Evolutionary conservation across 2,113 vertebrate genomes (phyloP), one percentile per base, ranked within the genome.

Genomic region (Callocephalon fimbriatum): DNA sequence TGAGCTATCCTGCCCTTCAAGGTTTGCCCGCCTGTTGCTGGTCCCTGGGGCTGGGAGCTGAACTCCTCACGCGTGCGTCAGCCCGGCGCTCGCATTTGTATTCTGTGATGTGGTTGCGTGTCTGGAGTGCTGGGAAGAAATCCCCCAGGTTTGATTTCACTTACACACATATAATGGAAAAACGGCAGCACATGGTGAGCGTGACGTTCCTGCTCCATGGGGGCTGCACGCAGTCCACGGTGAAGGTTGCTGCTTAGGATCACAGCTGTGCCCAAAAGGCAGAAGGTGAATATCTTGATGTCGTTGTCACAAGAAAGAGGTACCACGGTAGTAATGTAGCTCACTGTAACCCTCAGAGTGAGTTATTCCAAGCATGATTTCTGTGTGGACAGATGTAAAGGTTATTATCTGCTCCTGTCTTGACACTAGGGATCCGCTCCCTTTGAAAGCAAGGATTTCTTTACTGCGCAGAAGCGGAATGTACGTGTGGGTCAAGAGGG

Each of bases 71-170:
- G 6, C 11, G 3, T 92, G 93, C 75, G 4, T 56, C 94, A 84
- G 90, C 86, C 73, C 0, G 0, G 83, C 72, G 81, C 88, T 77
- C 6, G 0, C 88, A 96, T 94, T 96, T 88, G 88, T 94, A 92
- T 97, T 95, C 96, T 12, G 70, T 0, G 6, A 65, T 21, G 80
- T 0, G 0, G 56, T 13, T 75, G 56, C 3, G 0, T 32, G 92
- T 87, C 95, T 92, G 88, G 71, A 96, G 83, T 2, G 10, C 65
- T 40, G 15, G 20, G 32, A 48, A 95, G 93, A 96, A 95, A 95
- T 91, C 93, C 83, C 77, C 76, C 86, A 84, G 92, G 94, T 95
- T 50, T 78, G 86, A 87, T 81, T 92, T 89, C 83, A 26, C 88
- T 93, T 86, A 42, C 91, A 91, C 68, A 50, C 8, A 0, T 44